Evolutionary conservation across 2,113 vertebrate genomes (phyloP).

Genomic region (Colistium nudipinnis): DNA sequence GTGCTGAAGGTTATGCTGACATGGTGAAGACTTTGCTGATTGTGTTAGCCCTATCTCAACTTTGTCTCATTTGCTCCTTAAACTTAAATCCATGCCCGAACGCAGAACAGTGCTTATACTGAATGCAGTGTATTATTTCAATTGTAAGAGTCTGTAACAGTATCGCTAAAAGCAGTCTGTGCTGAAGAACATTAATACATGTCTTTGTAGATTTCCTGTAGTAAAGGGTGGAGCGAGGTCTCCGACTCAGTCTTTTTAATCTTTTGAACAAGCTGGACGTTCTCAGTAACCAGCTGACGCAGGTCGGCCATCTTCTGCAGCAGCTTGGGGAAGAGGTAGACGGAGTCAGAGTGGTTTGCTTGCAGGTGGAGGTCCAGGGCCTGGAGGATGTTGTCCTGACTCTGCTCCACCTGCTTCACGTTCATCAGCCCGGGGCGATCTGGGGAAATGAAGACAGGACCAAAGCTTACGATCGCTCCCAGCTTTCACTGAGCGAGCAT

Average conservation of each 20-base stretch:
- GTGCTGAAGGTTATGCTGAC: constrained; percentile 54
- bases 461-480: neutral
- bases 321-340: constrained; percentile 98
- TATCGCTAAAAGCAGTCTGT: constrained; percentile 69
- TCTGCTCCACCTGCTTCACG: constrained; percentile 96
- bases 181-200: constrained; percentile 88
- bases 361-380: constrained; percentile 95
- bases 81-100: constrained; percentile 54
- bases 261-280: constrained; percentile 96
- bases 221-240: constrained; percentile 94
- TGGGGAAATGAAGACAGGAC: constrained; percentile 54
- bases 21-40: constrained; percentile 60
- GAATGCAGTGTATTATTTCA: constrained; percentile 64
- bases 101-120: constrained; percentile 71
- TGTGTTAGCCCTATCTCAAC: constrained; percentile 59
- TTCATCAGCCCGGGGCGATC: constrained; percentile 97
- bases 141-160: constrained; percentile 67
- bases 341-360: constrained; percentile 91
- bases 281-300: constrained; percentile 96
- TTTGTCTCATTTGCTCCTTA: constrained; percentile 42
- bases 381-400: constrained; percentile 95
- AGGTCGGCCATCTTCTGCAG: constrained; percentile 99
- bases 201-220: constrained; percentile 99
- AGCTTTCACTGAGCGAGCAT: too few relatives aligned
- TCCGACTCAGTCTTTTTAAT: constrained; percentile 97